A percentile compares a stretch with the other conserved stretches of the same genome.
Evolutionary conservation across 2,113 vertebrate genomes (phyloP).

Genomic region (Microcebus murinus): DNA sequence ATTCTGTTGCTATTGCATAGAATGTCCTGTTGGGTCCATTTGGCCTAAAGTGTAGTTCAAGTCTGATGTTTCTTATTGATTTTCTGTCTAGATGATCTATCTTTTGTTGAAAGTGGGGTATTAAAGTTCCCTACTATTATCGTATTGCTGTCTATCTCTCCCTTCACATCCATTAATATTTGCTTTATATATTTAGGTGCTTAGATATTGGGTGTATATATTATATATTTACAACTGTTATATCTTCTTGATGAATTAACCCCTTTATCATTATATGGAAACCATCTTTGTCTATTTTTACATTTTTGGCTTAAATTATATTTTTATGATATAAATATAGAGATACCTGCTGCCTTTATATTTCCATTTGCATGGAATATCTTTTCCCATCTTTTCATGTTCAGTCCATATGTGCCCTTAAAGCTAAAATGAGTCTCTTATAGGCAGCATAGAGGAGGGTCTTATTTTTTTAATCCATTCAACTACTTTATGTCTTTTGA

Average conservation of each 20-base stretch:
- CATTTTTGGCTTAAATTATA: background rate
- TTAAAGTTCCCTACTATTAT: background rate
- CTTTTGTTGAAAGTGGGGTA: background rate
- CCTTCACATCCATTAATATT: background rate
- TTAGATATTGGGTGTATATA: too few relatives aligned
- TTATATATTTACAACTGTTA: background rate
- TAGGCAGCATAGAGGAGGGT: background rate
- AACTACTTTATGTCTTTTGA: background rate
- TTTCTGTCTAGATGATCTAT: background rate
- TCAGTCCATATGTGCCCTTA: background rate
- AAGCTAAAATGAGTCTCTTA: background rate
- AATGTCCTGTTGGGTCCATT: background rate
- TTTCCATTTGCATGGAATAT: background rate
- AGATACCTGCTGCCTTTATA: background rate
- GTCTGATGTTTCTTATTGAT: background rate
- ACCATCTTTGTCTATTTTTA: background rate
- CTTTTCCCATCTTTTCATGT: background rate
- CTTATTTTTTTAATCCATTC: background rate
- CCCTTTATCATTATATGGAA: background rate
- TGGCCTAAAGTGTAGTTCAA: background rate
- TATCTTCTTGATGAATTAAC: background rate
- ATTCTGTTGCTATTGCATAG: background rate
- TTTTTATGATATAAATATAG: background rate
- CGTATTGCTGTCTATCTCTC: background rate
- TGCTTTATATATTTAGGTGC: background rate